A percentile compares a stretch with the other conserved stretches of the same genome.
These are phyloP conservation scores for Odontomachus brunneus DNA, from an alignment of 1,140 invertebrate genomes.

Conservation along the genomic window DNA sequence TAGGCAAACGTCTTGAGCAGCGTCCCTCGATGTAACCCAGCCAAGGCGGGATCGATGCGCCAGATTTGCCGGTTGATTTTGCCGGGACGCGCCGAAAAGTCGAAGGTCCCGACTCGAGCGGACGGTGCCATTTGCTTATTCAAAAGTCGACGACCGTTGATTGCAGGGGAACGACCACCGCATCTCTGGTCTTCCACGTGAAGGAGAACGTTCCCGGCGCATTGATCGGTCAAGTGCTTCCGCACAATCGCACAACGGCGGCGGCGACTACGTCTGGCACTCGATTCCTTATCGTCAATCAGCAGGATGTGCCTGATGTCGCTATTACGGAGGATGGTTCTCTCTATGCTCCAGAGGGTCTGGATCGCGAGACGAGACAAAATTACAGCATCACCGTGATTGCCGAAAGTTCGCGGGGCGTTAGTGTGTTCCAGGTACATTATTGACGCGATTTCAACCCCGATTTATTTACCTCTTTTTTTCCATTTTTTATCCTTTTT, in stretches of 20 bases:
- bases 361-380: conserved; percentile 92
- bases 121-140: conserved; percentile 31
- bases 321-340: conserved; percentile 92
- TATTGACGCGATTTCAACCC: background rate
- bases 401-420: conserved; percentile 89
- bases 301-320: conserved; percentile 92
- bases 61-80: background rate
- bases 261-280: conserved; percentile 79
- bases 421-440: conserved; percentile 89
- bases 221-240: conserved; percentile 90
- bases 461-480: too few relatives aligned
- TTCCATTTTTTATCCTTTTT: too few relatives aligned
- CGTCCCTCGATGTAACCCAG: background rate
- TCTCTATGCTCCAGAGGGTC: conserved; percentile 90
- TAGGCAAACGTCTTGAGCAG: too few relatives aligned
- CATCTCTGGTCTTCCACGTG: conserved; percentile 90
- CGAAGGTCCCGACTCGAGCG: conserved; percentile 3
- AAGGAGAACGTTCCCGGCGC: conserved; percentile 92
- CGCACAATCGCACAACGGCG: conserved; percentile 86
- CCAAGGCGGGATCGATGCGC: conserved; percentile 29
- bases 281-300: conserved; percentile 91
- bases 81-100: conserved; percentile 36
- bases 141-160: conserved; percentile 63
- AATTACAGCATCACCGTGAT: conserved; percentile 93
- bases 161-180: conserved; percentile 88